Evolutionary conservation across 2,113 vertebrate species (phyloP).

Genomic region (Pampusana beccarii): DNA sequence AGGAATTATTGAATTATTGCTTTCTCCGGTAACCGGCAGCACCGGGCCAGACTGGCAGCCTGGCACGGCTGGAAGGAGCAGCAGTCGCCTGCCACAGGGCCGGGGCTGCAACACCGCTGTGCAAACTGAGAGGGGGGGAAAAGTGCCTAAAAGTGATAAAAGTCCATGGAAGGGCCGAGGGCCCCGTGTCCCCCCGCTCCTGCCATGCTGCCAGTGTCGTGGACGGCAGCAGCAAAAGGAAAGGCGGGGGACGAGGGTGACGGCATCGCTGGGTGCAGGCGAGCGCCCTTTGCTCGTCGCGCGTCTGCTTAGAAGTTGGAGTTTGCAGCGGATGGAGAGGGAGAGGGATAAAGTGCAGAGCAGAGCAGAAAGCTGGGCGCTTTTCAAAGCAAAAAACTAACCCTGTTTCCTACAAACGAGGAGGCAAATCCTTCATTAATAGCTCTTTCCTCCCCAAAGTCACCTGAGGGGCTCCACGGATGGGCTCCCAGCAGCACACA

Average conservation of each 20-base stretch:
- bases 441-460: not conserved
- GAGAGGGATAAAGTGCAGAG: conserved; percentile 38
- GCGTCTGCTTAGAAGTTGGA: rapidly evolving
- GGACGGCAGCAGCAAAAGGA: not conserved
- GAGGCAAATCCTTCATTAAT: not conserved
- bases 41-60: not conserved
- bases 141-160: conserved; percentile 37
- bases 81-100: not conserved
- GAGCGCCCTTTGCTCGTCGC: not conserved
- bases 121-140: not conserved
- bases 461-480: not conserved
- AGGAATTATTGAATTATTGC: conserved; percentile 40
- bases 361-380: not conserved
- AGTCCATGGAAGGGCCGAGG: not conserved
- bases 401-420: not conserved
- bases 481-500: not conserved
- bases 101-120: not conserved
- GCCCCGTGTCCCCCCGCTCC: not conserved
- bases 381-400: not conserved
- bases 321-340: not conserved
- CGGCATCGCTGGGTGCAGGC: not conserved
- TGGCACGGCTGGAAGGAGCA: not conserved
- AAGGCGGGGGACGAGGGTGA: rapidly evolving
- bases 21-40: not conserved
- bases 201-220: rapidly evolving